These are phyloP conservation scores for Chinchilla lanigera DNA, from an alignment of 2,113 vertebrate genomes.

Conservation along the genomic window DNA sequence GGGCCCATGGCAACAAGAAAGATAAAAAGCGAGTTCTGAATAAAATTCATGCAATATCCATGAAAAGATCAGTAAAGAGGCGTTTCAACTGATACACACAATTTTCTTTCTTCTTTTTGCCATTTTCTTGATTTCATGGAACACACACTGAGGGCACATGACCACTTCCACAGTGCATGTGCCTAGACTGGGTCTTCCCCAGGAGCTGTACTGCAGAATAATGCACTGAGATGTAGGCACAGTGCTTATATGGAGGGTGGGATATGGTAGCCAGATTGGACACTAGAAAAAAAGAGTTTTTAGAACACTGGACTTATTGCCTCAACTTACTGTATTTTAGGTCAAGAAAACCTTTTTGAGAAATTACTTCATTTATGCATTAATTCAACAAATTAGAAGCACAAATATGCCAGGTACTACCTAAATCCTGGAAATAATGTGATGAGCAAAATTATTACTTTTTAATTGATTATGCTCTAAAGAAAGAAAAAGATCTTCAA, in stretches of 20 bases:
- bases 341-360: neutral
- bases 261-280: neutral
- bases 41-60: neutral
- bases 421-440: neutral
- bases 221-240: neutral
- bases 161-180: neutral
- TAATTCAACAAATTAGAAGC: conserved; percentile 33
- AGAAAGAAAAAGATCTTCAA: neutral
- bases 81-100: neutral
- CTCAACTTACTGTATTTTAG: neutral
- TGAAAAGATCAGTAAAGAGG: neutral
- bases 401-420: neutral
- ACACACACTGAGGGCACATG: neutral
- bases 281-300: neutral
- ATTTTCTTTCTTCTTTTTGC: neutral
- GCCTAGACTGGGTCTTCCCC: neutral
- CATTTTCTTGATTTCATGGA: neutral
- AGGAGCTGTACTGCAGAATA: neutral
- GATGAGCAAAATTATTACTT: neutral
- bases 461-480: neutral
- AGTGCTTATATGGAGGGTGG: neutral
- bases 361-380: neutral
- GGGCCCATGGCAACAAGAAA: neutral
- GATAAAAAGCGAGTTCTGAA: neutral
- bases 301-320: neutral